Percentiles rank a stretch among this genome's conserved stretches.
Conservation (phyloP, 2,797 vertebrate genomes). For the Enteromius viviparus region DNA sequence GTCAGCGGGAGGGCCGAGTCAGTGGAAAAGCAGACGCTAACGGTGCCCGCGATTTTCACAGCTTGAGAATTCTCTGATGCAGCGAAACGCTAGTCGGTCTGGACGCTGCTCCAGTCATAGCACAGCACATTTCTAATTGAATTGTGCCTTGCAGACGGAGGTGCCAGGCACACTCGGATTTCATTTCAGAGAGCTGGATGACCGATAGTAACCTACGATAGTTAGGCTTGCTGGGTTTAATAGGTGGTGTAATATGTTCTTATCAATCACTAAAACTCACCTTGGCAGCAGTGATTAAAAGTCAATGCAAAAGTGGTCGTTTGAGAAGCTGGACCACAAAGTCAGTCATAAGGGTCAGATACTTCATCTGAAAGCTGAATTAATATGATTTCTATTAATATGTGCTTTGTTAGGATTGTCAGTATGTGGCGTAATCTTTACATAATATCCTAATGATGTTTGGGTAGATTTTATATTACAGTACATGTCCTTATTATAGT, state of each 20-base stretch:
- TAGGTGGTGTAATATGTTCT: not conserved
- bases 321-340: too few species aligned
- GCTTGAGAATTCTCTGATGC: conserved; percentile 71
- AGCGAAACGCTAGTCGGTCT: conserved; percentile 68
- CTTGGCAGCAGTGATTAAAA: not conserved
- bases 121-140: conserved; percentile 73
- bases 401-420: too few species aligned
- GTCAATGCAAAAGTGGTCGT: not conserved
- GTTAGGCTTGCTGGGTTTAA: not conserved
- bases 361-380: too few species aligned
- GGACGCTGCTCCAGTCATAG: conserved; percentile 65
- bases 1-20: conserved; percentile 76
- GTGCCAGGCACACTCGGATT: conserved; percentile 43
- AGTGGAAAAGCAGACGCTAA: conserved; percentile 65
- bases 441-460: too few species aligned
- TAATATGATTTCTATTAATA: too few species aligned
- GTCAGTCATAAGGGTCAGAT: too few species aligned
- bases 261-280: not conserved
- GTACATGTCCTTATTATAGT: too few species aligned
- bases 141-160: conserved; percentile 58
- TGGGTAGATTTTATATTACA: too few species aligned
- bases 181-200: conserved; percentile 34
- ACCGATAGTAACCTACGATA: not conserved
- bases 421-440: too few species aligned
- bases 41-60: conserved; percentile 53